A percentile compares a stretch with the other conserved stretches of the same genome.
These are phyloP conservation scores for Cydia pomonella DNA, from an alignment of 1,140 invertebrate genomes.

Conservation along the genomic window DNA sequence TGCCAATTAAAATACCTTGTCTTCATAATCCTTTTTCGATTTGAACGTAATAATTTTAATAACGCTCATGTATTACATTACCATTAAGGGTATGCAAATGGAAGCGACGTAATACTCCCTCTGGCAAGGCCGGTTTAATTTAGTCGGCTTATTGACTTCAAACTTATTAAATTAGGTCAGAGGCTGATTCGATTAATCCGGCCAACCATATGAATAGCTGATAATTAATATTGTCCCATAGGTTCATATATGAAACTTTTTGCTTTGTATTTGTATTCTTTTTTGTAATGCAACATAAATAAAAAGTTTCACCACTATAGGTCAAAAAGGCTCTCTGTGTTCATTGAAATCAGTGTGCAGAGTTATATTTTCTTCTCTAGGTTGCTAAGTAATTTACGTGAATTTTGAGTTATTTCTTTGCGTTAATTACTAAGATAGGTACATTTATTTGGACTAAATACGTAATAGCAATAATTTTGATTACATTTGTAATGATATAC, in stretches of 20 bases:
- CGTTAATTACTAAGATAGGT: too few species aligned
- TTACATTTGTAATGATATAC: too few species aligned
- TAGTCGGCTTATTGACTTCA: conserved; percentile 28
- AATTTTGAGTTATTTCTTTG: too few species aligned
- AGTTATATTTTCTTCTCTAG: too few species aligned
- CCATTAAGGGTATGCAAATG: conserved; percentile 21
- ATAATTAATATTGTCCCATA: neutral
- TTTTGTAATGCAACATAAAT: too few species aligned
- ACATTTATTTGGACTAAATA: too few species aligned
- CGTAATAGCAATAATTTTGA: too few species aligned
- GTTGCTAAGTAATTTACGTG: too few species aligned
- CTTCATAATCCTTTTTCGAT: conserved; percentile 1
- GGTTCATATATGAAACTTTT: too few species aligned
- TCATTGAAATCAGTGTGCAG: too few species aligned
- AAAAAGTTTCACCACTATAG: too few species aligned
- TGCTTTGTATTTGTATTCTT: neutral
- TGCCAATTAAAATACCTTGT: neutral
- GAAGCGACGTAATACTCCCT: conserved; percentile 2
- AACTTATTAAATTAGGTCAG: conserved; percentile 26
- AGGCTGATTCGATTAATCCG: neutral
- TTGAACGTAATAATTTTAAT: conserved; percentile 22
- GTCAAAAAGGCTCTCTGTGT: too few species aligned
- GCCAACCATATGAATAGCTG: neutral
- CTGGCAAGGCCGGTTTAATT: conserved; percentile 14
- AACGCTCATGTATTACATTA: conserved; percentile 6